Base-by-base conservation (phyloP, 2,888 invertebrate genomes). In the Phyllotreta cruciferae region DNA sequence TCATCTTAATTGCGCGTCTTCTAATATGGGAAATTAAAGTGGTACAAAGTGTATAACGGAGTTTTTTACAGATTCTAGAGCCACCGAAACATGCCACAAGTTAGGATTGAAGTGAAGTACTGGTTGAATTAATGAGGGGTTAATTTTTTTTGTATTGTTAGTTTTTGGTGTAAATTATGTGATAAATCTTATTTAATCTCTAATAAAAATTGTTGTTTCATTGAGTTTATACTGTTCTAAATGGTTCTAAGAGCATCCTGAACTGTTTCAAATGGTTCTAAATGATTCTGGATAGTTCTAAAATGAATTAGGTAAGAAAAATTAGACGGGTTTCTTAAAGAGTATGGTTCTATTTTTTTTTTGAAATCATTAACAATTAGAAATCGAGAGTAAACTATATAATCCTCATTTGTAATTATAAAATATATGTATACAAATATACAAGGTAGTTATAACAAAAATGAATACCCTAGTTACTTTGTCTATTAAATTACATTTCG, bases 361-460 rank as follows among this genome's bases (percentile, higher is more conserved):
- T 60, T 34, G 53, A 60, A 60, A 60, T 60, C 60, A 53, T 60
- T 60, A 60, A 60, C 60, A 60, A 60, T 60, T 60, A 60, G 60
- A 60, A 60, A 53, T 50, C 52, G 44, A 60, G 53, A 60, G 47
- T 60, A 63, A 63, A 60, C 63, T 49, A 63, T 60, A 63, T 60
- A 49, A 63, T 63, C 42, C 55, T 60, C 58, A 63, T 55, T 55
- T 56, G 45, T 63, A 63, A 52, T 55, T 58, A 41, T 60, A 60
- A 63, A 54, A 60, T 63, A 63, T 63, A 24, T 24, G 24, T 24
- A 55, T 66, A 66, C 63, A 66, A 66, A 66, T 63, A 66, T 66
- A 66, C 63, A 66, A 66, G 60, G 66, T 60, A 60, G 56, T 62
- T 24, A 54, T 58, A 58, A 58, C 58, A 53, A 58, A 50, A 54